Base-by-base conservation (phyloP, 2,888 invertebrate genomes). In the Acanthosepion esculentum region DNA sequence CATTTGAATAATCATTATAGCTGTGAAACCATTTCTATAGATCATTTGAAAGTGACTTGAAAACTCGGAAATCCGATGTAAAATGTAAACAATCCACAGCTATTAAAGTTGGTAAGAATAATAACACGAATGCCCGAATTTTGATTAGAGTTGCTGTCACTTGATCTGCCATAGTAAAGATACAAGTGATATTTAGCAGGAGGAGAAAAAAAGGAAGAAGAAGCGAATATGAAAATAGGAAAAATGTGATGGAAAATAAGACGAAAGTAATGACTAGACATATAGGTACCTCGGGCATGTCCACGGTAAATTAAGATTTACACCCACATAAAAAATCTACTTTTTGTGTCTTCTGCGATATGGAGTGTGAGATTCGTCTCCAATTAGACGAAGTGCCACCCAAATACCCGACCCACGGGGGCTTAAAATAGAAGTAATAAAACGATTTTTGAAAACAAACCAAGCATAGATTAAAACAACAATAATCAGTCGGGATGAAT, bases 381-480 rank as follows among this genome's bases (percentile, higher is more conserved):
- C 78, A 78, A 78, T 78, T 78, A 78, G 78, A 78, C 78, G 78
- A 78, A 78, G 78, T 78, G 33, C 78, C 78, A 78, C 78, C 78
- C 78, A 78, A 78, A n/a, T n/a, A n/a, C n/a, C 78, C 78, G n/a
- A n/a, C n/a, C 78, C 78, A 15, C 78, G n/a, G 78, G 26, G n/a
- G 78, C 78, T 78, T 78, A 78, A 78, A 78, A 78, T 78, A 78
- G 78, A 78, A 78, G 78, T 78, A 78, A 78, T 78, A 78, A 78
- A 78, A 78, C 78, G 78, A 78, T 78, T n/a, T 78, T 78, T 78
- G 78, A 78, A 78, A 78, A 78, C 78, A 78, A 78, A 78, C 78
- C 78, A 15, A 33, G 78, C 78, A n/a, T 78, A 78, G n/a, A n/a
- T 78, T 78, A 23, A 78, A 78, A 78, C 78, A 78, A 78, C n/a